Conservation (phyloP, 2,797 vertebrate species). For the Parauchenoglanis ngamensis region DNA sequence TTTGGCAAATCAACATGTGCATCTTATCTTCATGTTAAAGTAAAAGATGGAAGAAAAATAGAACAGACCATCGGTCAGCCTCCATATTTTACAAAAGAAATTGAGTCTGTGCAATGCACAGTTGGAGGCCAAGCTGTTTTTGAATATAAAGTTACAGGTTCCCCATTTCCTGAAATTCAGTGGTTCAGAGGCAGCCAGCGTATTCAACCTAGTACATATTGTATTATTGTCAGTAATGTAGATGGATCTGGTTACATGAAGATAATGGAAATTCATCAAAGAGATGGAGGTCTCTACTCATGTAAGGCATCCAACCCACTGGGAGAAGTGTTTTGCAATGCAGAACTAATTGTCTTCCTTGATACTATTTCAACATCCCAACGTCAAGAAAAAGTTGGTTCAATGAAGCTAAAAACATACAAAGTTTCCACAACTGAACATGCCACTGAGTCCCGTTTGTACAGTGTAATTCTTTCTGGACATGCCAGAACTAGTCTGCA, state of each 20-base stretch:
- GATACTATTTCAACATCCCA: conserved; percentile 51
- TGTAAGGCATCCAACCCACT: conserved; percentile 80
- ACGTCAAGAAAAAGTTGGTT: conserved; percentile 42
- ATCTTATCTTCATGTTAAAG: conserved; percentile 77
- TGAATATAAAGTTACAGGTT: conserved; percentile 76
- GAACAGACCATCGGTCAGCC: conserved; percentile 62
- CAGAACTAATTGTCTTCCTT: conserved; percentile 76
- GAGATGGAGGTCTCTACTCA: conserved; percentile 78
- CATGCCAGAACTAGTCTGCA: conserved; percentile 54
- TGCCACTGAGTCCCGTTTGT: conserved; percentile 59
- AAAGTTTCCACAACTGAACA: conserved; percentile 59
- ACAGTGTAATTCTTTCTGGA: conserved; percentile 60
- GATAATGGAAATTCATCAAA: conserved; percentile 68
- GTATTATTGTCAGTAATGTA: conserved; percentile 69
- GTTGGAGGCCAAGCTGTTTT: conserved; percentile 76
- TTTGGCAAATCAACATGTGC: conserved; percentile 78
- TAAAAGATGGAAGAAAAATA: conserved; percentile 58
- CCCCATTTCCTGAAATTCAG: conserved; percentile 76
- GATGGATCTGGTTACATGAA: conserved; percentile 83
- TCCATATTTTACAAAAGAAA: conserved; percentile 76
- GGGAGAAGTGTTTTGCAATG: conserved; percentile 78
- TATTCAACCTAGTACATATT: conserved; percentile 68
- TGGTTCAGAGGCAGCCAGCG: conserved; percentile 80
- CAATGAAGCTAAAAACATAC: conserved; percentile 55
- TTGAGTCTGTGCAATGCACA: conserved; percentile 65